Percentiles rank a stretch among this genome's conserved stretches.
Evolutionary conservation across 2,888 invertebrate species (phyloP).

Genomic region (Thalpophila matura): DNA sequence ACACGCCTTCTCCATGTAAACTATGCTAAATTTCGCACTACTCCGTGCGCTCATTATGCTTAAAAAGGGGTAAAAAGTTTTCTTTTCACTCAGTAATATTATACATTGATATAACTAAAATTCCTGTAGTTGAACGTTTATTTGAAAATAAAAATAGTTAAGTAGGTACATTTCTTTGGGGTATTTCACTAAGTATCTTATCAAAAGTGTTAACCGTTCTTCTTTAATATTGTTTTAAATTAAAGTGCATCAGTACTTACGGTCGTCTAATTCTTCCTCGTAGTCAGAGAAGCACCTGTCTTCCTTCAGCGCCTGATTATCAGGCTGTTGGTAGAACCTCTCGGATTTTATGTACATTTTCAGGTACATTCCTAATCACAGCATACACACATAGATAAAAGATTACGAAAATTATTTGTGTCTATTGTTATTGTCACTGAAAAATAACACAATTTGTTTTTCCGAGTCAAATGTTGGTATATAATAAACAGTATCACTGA

Average conservation of each 20-base stretch:
- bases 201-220: background rate
- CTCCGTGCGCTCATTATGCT: too few relatives aligned
- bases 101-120: too few relatives aligned
- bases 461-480: slow-evolving; percentile 7
- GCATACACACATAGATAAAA: slow-evolving; percentile 40
- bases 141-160: too few relatives aligned
- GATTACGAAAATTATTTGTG: background rate
- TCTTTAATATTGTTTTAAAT: background rate
- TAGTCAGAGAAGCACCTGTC: slow-evolving; percentile 84
- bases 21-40: too few relatives aligned
- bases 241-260: slow-evolving; percentile 82
- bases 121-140: too few relatives aligned
- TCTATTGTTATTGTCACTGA: slow-evolving; percentile 26
- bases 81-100: too few relatives aligned
- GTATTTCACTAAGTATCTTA: too few relatives aligned
- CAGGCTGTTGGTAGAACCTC: slow-evolving; percentile 84
- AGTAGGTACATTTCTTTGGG: background rate
- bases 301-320: slow-evolving; percentile 80
- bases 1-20: too few relatives aligned
- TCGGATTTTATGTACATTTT: slow-evolving; percentile 88
- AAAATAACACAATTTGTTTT: slow-evolving; percentile 33
- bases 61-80: too few relatives aligned
- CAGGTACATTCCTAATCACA: slow-evolving; percentile 79
- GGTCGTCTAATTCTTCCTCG: slow-evolving; percentile 84
- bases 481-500: slow-evolving; percentile 24